Evolutionary conservation across 2,888 invertebrate species (phyloP).

Genomic region (Tetramorium bicarinatum): DNA sequence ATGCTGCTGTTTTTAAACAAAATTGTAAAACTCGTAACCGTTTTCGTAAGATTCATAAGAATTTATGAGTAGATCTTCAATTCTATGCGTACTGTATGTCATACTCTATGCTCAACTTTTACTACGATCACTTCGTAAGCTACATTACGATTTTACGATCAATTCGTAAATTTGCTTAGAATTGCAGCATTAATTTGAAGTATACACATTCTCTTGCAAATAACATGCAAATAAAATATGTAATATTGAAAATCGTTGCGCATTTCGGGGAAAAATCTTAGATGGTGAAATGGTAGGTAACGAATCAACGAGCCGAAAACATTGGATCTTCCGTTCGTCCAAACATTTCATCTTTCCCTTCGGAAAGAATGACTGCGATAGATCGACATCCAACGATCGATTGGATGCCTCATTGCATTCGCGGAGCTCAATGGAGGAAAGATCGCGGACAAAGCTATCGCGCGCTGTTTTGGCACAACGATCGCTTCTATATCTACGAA

Average conservation of each 20-base stretch:
- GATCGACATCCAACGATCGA: conserved; percentile 12
- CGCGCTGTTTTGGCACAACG: conserved; percentile 20
- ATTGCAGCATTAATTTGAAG: not conserved
- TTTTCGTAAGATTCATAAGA: too few relatives aligned
- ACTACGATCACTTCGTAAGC: too few relatives aligned
- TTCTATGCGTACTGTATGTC: too few relatives aligned
- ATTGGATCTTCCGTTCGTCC: not conserved
- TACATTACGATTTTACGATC: too few relatives aligned
- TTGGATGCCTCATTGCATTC: conserved; percentile 8
- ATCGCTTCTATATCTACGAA: conserved; percentile 65
- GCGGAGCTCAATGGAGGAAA: conserved; percentile 31
- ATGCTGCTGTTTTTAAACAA: too few relatives aligned
- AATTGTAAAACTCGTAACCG: too few relatives aligned
- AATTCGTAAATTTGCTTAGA: too few relatives aligned
- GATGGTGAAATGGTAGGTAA: not conserved
- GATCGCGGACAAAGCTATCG: conserved; percentile 61
- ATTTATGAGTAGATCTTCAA: too few relatives aligned
- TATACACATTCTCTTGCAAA: too few relatives aligned
- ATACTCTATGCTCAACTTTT: too few relatives aligned
- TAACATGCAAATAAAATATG: not conserved
- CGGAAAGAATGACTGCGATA: not conserved
- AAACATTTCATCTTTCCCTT: not conserved
- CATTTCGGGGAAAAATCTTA: not conserved
- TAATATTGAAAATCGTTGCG: not conserved
- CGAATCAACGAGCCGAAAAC: conserved; percentile 13